Percentiles rank a stretch among this genome's conserved stretches.
Conservation (phyloP, 2,888 invertebrate species). For the Brachyptera risi region DNA sequence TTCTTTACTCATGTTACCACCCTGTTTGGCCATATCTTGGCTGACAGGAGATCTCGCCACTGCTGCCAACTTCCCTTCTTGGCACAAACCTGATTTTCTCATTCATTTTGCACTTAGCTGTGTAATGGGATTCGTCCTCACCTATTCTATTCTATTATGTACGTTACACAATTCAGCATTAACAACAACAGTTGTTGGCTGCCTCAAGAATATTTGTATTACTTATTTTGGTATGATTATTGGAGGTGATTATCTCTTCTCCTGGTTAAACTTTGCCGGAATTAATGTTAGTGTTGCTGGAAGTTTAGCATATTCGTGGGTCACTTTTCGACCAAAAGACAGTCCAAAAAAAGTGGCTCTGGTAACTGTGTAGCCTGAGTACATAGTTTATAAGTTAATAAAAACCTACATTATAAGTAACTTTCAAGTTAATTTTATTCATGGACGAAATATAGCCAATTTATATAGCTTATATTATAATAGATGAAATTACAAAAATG, state of each 20-base stretch:
- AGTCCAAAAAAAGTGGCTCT: background rate
- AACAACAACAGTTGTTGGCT: constrained; percentile 97
- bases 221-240: constrained; percentile 98
- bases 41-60: constrained; percentile 69
- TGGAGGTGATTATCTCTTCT: constrained; percentile 96
- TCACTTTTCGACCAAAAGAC: constrained; percentile 57
- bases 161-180: constrained; percentile 96
- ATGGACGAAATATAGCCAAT: too few species aligned
- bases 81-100: constrained; percentile 73
- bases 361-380: background rate
- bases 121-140: constrained; percentile 93
- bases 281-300: constrained; percentile 90
- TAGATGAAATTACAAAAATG: too few species aligned
- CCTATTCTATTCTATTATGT: constrained; percentile 92
- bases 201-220: constrained; percentile 94
- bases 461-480: too few species aligned
- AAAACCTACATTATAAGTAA: background rate
- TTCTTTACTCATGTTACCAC: constrained; percentile 81
- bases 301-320: constrained; percentile 81
- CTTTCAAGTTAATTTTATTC: background rate
- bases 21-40: constrained; percentile 67
- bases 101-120: constrained; percentile 84
- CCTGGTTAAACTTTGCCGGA: constrained; percentile 90
- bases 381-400: background rate
- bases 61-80: constrained; percentile 62